Evolutionary conservation across 2,797 vertebrate species (phyloP).

Genomic region (Telmatherina bonti): DNA sequence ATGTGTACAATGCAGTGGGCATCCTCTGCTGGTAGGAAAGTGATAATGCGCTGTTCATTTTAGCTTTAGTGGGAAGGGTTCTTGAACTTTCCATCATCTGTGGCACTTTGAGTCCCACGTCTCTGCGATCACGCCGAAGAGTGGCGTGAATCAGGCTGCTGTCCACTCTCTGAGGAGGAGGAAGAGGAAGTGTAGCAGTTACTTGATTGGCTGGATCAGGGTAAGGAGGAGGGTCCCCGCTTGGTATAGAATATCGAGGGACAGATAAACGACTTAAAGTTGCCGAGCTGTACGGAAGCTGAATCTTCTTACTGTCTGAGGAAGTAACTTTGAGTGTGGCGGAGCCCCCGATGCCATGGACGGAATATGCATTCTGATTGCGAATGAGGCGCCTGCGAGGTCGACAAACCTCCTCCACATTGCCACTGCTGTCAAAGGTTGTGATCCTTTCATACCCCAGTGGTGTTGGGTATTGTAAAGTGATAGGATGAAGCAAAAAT

Average conservation of each 20-base stretch:
- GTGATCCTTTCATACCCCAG: conserved; percentile 97
- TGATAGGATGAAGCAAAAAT: conserved; percentile 89
- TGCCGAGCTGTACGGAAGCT: conserved; percentile 94
- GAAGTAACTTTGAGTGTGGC: conserved; percentile 94
- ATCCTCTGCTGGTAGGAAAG: conserved; percentile 90
- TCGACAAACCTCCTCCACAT: conserved; percentile 97
- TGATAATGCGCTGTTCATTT: conserved; percentile 87
- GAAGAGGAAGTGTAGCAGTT: conserved; percentile 84
- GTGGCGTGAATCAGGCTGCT: conserved; percentile 93
- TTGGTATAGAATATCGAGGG: conserved; percentile 95
- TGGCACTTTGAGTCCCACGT: conserved; percentile 90
- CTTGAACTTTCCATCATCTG: conserved; percentile 90
- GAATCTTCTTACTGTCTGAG: conserved; percentile 91
- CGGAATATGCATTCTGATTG: conserved; percentile 90
- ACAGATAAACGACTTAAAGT: conserved; percentile 95
- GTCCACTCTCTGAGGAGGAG: conserved; percentile 87
- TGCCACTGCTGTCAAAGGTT: conserved; percentile 98
- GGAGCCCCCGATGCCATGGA: conserved; percentile 91
- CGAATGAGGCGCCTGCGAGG: conserved; percentile 92
- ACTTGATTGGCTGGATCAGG: conserved; percentile 92
- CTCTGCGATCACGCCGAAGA: conserved; percentile 91
- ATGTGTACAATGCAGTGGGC: conserved; percentile 91
- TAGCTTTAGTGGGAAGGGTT: conserved; percentile 90
- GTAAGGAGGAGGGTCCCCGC: conserved; percentile 95
- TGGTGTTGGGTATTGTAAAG: conserved; percentile 90